Conservation (phyloP, 2,797 vertebrate genomes). For the Phaenicophaeus curvirostris region DNA sequence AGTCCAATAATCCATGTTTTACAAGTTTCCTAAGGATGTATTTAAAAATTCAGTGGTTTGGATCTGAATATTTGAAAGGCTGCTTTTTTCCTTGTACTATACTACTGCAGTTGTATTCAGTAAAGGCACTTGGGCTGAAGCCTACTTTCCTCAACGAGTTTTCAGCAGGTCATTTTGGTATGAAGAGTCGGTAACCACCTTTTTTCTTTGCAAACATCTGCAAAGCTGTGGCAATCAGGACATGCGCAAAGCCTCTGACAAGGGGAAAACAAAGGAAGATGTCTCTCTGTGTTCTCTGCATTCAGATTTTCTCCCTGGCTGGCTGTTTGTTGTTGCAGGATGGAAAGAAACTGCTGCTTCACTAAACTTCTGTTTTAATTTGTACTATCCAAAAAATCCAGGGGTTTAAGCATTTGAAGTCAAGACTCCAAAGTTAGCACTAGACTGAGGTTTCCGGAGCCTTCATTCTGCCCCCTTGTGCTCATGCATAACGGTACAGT, state of each 20-base stretch:
- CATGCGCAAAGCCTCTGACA: not conserved
- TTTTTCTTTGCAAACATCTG: not conserved
- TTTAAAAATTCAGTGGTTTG: conserved; percentile 28
- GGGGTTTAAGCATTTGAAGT: not conserved
- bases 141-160: not conserved
- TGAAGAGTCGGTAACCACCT: not conserved
- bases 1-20: conserved; percentile 2
- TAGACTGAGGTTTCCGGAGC: not conserved
- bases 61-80: not conserved
- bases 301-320: not conserved
- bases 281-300: not conserved
- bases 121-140: not conserved
- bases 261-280: not conserved
- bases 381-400: not conserved
- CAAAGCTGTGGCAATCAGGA: not conserved
- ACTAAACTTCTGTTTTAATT: not conserved
- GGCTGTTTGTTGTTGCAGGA: not conserved
- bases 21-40: conserved; percentile 3
- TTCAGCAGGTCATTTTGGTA: not conserved
- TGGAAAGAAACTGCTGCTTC: not conserved
- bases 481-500: not conserved
- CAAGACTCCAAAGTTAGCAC: not conserved
- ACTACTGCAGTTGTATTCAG: not conserved
- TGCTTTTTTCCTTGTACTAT: not conserved
- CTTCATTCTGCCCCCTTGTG: conserved; percentile 16